Evolutionary conservation across 2,797 vertebrate genomes (phyloP).

Genomic region (Periophthalmus magnuspinnatus): DNA sequence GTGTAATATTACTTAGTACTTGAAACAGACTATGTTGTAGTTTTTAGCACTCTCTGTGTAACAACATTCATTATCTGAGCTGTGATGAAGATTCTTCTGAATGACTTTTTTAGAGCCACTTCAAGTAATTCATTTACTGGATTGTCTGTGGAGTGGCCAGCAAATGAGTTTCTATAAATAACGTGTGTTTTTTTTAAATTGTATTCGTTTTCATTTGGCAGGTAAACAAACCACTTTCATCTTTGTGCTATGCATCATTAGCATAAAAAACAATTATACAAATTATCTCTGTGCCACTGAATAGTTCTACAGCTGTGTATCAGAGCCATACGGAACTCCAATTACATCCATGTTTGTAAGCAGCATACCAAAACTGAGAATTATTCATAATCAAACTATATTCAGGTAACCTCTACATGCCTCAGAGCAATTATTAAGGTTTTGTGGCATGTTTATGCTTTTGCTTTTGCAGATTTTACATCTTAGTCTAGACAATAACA

Average conservation of each 20-base stretch:
- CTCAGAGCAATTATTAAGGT: neutral
- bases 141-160: constrained; percentile 43
- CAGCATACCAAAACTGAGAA: constrained; percentile 29
- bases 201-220: constrained; percentile 45
- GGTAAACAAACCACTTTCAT: constrained; percentile 53
- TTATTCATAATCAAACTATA: constrained; percentile 38
- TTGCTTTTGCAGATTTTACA: no score
- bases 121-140: constrained; percentile 49
- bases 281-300: constrained; percentile 33
- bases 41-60: neutral
- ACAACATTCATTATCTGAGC: constrained; percentile 22
- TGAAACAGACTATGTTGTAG: neutral
- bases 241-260: constrained; percentile 43
- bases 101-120: constrained; percentile 26
- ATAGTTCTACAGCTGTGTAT: constrained; percentile 25
- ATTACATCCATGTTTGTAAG: constrained; percentile 17
- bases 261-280: constrained; percentile 44
- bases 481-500: no score
- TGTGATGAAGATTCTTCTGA: constrained; percentile 38
- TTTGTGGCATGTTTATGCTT: neutral
- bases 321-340: neutral
- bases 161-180: constrained; percentile 67
- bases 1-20: neutral
- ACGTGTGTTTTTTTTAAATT: constrained; percentile 22
- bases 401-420: neutral